phyloP scores from a whole-genome alignment of 1,140 invertebrate species.

The Laupala kohalensis region DNA sequence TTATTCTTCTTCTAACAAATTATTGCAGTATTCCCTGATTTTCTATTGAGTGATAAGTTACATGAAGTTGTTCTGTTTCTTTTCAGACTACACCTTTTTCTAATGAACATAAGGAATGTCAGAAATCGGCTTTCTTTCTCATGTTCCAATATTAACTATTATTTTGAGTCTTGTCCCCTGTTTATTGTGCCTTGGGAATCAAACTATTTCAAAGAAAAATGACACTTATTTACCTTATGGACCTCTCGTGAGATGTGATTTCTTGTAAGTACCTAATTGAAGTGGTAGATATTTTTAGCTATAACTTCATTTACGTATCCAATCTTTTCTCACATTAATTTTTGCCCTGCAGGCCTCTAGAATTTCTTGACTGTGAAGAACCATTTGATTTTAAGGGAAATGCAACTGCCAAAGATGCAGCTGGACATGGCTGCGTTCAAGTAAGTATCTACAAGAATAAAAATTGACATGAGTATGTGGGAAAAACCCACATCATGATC shows the following conservation, averaged over 20 bases:
- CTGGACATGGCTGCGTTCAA: constrained; percentile 74
- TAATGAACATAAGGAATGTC: too few species aligned
- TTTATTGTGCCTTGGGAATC: not conserved
- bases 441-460: constrained; percentile 33
- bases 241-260: constrained; percentile 7
- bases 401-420: constrained; percentile 62
- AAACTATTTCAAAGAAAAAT: not conserved
- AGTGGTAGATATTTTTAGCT: not conserved
- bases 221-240: constrained; percentile 5
- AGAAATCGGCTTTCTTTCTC: too few species aligned
- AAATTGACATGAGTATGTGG: not conserved
- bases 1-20: too few species aligned
- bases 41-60: too few species aligned
- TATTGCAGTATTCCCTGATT: too few species aligned
- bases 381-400: constrained; percentile 88
- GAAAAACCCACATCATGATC: not conserved
- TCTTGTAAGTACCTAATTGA: constrained; percentile 8
- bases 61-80: too few species aligned
- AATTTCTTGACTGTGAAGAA: constrained; percentile 83
- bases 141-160: too few species aligned
- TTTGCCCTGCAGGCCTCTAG: constrained; percentile 56
- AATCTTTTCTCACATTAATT: too few species aligned
- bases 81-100: too few species aligned
- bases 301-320: not conserved
- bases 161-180: too few species aligned